These are phyloP conservation scores for Tychaedon coryphoeus DNA, from an alignment of 2,113 vertebrate species.

Conservation along the genomic window DNA sequence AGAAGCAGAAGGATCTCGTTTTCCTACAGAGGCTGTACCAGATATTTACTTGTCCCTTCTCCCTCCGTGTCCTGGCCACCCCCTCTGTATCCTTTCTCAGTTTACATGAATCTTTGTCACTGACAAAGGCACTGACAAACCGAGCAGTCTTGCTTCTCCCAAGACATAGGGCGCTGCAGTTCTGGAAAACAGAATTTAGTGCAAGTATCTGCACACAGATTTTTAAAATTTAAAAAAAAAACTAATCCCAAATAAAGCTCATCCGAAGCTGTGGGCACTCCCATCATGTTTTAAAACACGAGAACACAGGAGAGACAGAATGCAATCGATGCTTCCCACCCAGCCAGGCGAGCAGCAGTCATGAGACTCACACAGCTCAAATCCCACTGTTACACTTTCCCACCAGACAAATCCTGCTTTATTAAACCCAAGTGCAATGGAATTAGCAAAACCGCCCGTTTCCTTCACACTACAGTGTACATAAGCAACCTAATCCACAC, in stretches of 20 bases:
- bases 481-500: not conserved
- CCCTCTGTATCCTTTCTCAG: not conserved
- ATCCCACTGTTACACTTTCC: conserved; percentile 23
- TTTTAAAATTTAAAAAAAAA: not conserved
- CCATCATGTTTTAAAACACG: not conserved
- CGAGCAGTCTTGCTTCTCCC: not conserved
- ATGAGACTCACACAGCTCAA: conserved; percentile 8
- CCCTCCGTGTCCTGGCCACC: not conserved
- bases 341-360: not conserved
- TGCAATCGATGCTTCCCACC: not conserved
- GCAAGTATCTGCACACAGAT: not conserved
- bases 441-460: conserved; percentile 29
- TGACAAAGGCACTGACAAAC: not conserved
- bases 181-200: not conserved
- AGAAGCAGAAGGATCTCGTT: not conserved
- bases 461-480: not conserved
- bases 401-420: conserved; percentile 29
- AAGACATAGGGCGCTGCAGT: accelerated
- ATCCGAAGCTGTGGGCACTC: not conserved
- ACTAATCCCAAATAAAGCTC: not conserved
- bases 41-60: not conserved
- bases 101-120: not conserved
- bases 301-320: not conserved
- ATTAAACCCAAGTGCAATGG: conserved; percentile 24
- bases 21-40: not conserved